These are phyloP conservation scores for Stomatorhinus ivindoensis DNA, from an alignment of 2,113 vertebrate species.

Conservation along the genomic window DNA sequence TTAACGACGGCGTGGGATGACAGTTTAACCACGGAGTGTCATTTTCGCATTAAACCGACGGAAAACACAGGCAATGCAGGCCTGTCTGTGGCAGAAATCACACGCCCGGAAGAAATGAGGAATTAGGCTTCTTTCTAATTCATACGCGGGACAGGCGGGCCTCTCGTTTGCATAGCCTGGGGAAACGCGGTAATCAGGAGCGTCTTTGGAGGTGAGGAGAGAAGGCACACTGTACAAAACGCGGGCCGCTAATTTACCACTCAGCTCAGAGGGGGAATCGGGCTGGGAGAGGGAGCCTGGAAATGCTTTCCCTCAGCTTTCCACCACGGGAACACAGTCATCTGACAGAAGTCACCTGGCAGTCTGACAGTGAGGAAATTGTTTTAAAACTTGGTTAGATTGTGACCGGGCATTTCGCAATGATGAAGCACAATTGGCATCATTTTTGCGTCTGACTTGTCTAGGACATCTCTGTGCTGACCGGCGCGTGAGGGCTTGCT, in stretches of 20 bases:
- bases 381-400: neutral
- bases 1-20: neutral
- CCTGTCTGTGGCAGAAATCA: neutral
- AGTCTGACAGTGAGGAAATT: neutral
- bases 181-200: neutral
- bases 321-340: neutral
- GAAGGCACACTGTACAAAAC: neutral
- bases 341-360: neutral
- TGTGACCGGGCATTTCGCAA: neutral
- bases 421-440: conserved; percentile 1
- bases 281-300: neutral
- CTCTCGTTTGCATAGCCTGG: neutral
- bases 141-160: neutral
- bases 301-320: neutral
- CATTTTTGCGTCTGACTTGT: conserved; percentile 3
- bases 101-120: neutral
- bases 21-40: neutral
- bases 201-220: neutral
- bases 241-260: neutral
- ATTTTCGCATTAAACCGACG: neutral
- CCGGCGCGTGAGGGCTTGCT: neutral
- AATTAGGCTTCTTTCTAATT: neutral
- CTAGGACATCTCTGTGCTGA: neutral
- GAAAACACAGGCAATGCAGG: neutral
- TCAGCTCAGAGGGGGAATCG: neutral